Base-by-base conservation (phyloP, 2,888 invertebrate species). In the Ganaspis brasiliensis region DNA sequence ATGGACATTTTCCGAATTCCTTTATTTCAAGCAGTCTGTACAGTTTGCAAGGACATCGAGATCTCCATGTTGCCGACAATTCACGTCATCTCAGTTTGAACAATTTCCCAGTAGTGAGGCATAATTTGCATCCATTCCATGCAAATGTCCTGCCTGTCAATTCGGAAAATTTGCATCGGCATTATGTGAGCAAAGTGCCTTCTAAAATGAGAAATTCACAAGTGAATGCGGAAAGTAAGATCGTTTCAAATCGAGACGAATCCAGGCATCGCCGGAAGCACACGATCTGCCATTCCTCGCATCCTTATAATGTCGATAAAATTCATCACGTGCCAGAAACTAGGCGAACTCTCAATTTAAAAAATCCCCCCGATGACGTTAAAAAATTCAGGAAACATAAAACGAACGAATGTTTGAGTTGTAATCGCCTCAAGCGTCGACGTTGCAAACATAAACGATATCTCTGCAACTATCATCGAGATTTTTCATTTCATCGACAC, bases 131-230 rank as follows among this genome's bases (percentile, higher is more conserved):
- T 63, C 21, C 14, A 37, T 40, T 40, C 26, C 57, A 59, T 59
- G 57, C 57, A 59, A 59, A 59, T 40, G 14, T 24, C 21, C 40
- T 9, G n/a, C 40, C 67, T 40, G n/a, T 9, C 0, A 67, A 24
- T 45, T 67, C 26, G n/a, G 45, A 67, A 67, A 67, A 67, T 63
- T 63, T 45, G 63, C 63, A 63, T 63, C 63, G 12, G 14, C 40
- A 37, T 40, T 63, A 14, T 35, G 21, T 12, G 14, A 40, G 63
- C 35, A 61, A 16, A 63, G 19, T 63, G 10, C 63, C 35, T 14
- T 16, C n/a, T 21, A 1, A 8, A 5, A n/a, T n/a, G n/a, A n/a
- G n/a, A 31, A 59, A 24, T 16, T 16, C n/a, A n/a, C 35, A 21
- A 63, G 1, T 40, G 6, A 2, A 26, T 1, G 45, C 6, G 6